These are phyloP conservation scores for Trichonephila clavipes DNA, from an alignment of 1,140 invertebrate species.

Conservation along the genomic window DNA sequence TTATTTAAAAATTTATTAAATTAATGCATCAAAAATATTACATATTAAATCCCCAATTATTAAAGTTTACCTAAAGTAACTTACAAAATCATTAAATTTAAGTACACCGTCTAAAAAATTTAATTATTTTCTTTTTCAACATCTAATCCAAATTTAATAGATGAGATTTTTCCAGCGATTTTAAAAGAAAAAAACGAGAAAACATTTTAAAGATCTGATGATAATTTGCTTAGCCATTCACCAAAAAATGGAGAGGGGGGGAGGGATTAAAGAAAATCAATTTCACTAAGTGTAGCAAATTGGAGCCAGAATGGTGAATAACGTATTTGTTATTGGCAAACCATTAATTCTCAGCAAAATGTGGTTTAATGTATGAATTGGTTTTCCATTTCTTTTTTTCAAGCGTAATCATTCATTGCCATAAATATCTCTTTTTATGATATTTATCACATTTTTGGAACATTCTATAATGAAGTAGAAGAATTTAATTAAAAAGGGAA, in stretches of 20 bases:
- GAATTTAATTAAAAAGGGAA: not conserved
- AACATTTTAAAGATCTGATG: not conserved
- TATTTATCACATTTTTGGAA: not conserved
- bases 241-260: not conserved
- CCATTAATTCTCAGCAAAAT: not conserved
- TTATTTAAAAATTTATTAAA: no score
- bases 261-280: slow-evolving; percentile 1
- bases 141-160: no score
- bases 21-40: no score
- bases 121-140: no score
- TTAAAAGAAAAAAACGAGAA: not conserved
- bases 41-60: no score
- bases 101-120: no score
- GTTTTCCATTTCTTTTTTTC: not conserved
- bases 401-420: not conserved
- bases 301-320: not conserved
- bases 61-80: no score
- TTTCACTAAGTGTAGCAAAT: not conserved
- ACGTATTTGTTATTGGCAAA: not conserved
- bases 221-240: not conserved
- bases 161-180: not conserved
- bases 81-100: no score
- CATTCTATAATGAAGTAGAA: not conserved
- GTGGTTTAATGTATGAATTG: slow-evolving; percentile 4
- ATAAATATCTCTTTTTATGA: not conserved